These are phyloP conservation scores for Oscheius sp. DNA, from an alignment of 1,140 invertebrate species.

Conservation along the genomic window DNA sequence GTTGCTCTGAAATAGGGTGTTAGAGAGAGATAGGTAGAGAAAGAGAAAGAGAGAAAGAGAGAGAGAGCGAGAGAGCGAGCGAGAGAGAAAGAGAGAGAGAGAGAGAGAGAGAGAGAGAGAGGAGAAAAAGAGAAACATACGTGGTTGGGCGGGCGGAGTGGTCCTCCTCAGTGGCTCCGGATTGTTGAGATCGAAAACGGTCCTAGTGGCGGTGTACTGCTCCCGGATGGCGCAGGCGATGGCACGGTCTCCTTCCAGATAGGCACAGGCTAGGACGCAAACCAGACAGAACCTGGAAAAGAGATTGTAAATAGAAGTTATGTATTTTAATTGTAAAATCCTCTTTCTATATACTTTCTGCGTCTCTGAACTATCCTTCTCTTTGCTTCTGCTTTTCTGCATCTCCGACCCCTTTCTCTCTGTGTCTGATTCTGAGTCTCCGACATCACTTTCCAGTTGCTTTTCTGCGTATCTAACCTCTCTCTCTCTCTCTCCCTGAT, in stretches of 20 bases:
- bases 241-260: conserved; percentile 74
- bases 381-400: too few species aligned
- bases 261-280: conserved; percentile 71
- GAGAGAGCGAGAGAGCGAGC: too few species aligned
- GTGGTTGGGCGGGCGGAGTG: background rate
- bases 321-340: background rate
- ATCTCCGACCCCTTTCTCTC: too few species aligned
- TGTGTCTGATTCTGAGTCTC: too few species aligned
- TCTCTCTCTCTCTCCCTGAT: too few species aligned
- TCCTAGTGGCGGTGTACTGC: conserved; percentile 21
- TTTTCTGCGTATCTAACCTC: too few species aligned
- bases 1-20: background rate
- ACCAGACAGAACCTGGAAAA: conserved; percentile 69
- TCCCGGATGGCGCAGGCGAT: conserved; percentile 66
- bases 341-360: background rate
- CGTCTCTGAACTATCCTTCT: background rate
- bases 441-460: too few species aligned
- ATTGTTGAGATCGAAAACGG: conserved; percentile 41
- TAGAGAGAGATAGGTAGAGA: too few species aligned
- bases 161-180: background rate
- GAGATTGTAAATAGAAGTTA: conserved; percentile 45
- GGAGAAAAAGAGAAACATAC: background rate
- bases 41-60: too few species aligned
- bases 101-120: background rate
- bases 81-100: background rate